Base-by-base conservation (phyloP, 2,888 invertebrate species). In the Eupsilia transversa region DNA sequence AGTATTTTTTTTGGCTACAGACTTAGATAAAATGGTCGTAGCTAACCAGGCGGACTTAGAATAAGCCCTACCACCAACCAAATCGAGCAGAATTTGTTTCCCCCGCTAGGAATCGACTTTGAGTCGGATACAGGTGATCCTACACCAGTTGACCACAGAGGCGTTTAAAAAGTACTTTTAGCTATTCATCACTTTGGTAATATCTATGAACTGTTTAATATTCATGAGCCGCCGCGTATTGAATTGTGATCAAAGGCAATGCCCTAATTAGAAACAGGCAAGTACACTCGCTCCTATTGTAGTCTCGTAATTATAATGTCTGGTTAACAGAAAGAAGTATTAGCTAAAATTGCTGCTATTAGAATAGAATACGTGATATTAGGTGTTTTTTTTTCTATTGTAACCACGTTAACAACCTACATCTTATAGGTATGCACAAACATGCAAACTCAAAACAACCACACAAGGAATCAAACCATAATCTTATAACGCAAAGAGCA, bases 201-300 rank as follows among this genome's bases (percentile, higher is more conserved):
- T 77, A 67, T 54, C 30, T 57, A 73, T 77, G 33, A 59, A 35
- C 73, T 76, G 27, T 72, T 84, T 73, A 23, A 66, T 74, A 87
- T 83, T 80, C 69, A 79, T 81, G 72, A 81, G 59, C 17, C 49
- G 59, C 17, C 49, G n/a, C 61, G 59, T 79, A 84, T 83, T 87
- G 84, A 86, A 83, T 85, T 43, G 66, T 46, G 38, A 84, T 77
- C 85, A 76, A 86, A 87, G 87, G 84, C 88, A 89, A 90, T 88
- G 86, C 77, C 88, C 88, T 86, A 87, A 82, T 88, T 90, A 81
- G 67, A 83, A 79, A 78, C 69, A 84, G 74, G 70, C 67, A 71
- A 67, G 66, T 74, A 79, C 63, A 76, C 33, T 66, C n/a, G 61
- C 27, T 30, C 74, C 67, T 70, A 89, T 88, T 90, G 86, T 87